phyloP scores from a whole-genome alignment of 2,888 invertebrate genomes.

The Drosophila vallismaia region DNA sequence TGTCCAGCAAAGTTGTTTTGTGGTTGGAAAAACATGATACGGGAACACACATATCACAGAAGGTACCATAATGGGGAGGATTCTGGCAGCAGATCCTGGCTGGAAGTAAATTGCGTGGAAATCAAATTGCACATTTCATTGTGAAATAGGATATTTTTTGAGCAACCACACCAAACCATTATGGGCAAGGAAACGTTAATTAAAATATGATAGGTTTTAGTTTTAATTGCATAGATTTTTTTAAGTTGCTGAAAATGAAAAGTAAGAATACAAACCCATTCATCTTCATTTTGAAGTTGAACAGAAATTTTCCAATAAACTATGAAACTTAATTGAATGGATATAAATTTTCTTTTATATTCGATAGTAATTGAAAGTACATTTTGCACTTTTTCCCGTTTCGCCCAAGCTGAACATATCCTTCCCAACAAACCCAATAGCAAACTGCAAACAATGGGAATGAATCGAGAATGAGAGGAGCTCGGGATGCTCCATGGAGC shows the following conservation, averaged over 20 bases:
- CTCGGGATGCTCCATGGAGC: constrained; percentile 10
- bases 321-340: constrained; percentile 32
- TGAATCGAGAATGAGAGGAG: neutral
- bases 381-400: constrained; percentile 14
- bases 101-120: constrained; percentile 55
- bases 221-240: neutral
- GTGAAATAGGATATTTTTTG: constrained; percentile 59
- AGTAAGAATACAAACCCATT: neutral
- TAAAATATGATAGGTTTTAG: constrained; percentile 7
- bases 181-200: constrained; percentile 10
- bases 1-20: constrained; percentile 12
- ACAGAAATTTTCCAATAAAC: constrained; percentile 5
- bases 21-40: constrained; percentile 44
- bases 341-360: constrained; percentile 30
- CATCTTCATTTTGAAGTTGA: neutral
- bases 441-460: constrained; percentile 15
- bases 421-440: constrained; percentile 4
- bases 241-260: no score
- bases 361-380: constrained; percentile 53
- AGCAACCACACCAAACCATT: neutral
- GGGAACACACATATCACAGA: constrained; percentile 29
- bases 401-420: neutral
- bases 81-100: neutral
- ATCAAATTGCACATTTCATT: constrained; percentile 63
- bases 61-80: neutral